phyloP scores from a whole-genome alignment of 2,888 invertebrate species.

The Campopleginae sp. region DNA sequence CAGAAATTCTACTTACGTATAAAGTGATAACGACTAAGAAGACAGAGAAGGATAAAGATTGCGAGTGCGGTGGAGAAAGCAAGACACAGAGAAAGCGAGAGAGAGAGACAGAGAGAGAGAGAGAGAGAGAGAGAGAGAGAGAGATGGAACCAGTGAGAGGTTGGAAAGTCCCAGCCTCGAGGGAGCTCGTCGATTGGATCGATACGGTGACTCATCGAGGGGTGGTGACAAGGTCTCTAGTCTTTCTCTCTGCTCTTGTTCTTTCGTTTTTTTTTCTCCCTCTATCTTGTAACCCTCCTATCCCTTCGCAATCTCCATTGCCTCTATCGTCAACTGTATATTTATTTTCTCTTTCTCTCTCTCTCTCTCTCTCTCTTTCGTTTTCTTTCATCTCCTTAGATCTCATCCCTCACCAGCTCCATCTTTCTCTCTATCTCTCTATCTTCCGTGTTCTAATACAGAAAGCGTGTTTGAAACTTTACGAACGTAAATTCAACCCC shows the following conservation, averaged over 20 bases:
- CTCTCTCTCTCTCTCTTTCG: constrained; percentile 4
- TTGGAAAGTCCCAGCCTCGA: constrained; percentile 65
- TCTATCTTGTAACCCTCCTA: constrained; percentile 16
- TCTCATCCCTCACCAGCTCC: constrained; percentile 47
- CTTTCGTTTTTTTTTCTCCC: constrained; percentile 50
- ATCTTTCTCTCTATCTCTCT: constrained; percentile 54
- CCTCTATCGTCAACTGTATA: constrained; percentile 50
- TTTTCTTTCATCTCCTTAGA: constrained; percentile 6
- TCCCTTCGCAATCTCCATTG: constrained; percentile 33
- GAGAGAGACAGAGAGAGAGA: constrained; percentile 55
- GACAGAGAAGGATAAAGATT: constrained; percentile 31
- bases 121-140: constrained; percentile 29
- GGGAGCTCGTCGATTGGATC: constrained; percentile 75
- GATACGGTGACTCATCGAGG: constrained; percentile 82
- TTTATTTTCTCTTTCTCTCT: constrained; percentile 48
- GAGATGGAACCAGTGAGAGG: constrained; percentile 43
- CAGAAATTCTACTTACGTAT: constrained; percentile 71
- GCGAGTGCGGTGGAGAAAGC: constrained; percentile 36
- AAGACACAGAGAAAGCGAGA: constrained; percentile 43
- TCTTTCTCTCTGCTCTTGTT: constrained; percentile 70
- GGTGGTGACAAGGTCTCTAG: constrained; percentile 77
- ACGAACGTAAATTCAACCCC: constrained; percentile 71
- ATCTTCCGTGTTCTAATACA: constrained; percentile 73
- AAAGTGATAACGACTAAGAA: constrained; percentile 57
- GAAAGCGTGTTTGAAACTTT: constrained; percentile 80